Base-by-base conservation (phyloP, 1,140 invertebrate species). In the Drosophila simulans region DNA sequence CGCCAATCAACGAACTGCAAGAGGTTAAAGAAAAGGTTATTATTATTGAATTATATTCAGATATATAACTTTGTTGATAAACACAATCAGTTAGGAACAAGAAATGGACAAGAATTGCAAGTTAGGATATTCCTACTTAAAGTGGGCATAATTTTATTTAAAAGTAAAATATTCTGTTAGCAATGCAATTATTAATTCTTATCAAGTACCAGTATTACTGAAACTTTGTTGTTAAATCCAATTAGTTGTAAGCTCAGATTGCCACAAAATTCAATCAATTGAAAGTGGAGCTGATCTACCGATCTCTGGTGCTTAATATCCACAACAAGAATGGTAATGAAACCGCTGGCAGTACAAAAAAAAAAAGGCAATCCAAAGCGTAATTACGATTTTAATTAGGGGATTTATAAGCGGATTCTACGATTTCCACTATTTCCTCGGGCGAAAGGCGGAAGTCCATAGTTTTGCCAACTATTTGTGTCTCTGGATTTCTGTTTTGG, bases 341-440 rank as follows among this genome's bases (percentile, higher is more conserved):
- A 51, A 51, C 25, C 27, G 48, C 48, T 49, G 27, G n/a, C n/a
- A 17, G 48, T 27, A 49, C 22, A 48, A 48, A 65, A 58, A 48
- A 65, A 58, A 40, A 66, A 58, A 49, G 5, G 45, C 45, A 49
- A 66, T 64, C 27, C 48, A 42, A 4, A 34, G 43, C 39, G 55
- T 69, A 72, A 84, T 80, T 73, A 66, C 63, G 46, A 55, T 35
- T 72, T 82, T 72, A 76, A 88, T 79, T 82, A 73, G 68, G 55
- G 58, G 54, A 80, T 85, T 84, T 80, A 73, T 73, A 77, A 84
- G 74, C 72, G 81, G 62, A 63, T 64, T 68, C 46, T 53, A 31
- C 15, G 48, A 31, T 46, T 46, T 46, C 37, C 37, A 27, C 11
- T 20, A 13, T 34, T 31, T 39, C 11, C 59, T 10, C 13, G 39